Percentiles rank a stretch among this genome's conserved stretches.
Conservation (phyloP, 2,888 invertebrate genomes). For the Hirtodrosophila alboralis region DNA sequence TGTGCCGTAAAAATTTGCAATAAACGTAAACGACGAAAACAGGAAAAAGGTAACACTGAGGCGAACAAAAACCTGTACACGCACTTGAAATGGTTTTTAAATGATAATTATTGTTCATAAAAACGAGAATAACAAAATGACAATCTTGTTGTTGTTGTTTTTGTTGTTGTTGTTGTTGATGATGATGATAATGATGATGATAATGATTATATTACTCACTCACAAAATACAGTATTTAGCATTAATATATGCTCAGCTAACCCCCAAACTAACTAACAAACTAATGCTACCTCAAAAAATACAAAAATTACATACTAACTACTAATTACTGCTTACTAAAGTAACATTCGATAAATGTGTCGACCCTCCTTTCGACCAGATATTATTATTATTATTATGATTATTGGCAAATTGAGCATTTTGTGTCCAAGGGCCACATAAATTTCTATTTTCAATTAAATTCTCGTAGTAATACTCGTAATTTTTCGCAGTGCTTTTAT, state of each 20-base stretch:
- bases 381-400: no score
- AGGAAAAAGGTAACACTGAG: conserved; percentile 94
- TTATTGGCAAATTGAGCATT: conserved; percentile 27
- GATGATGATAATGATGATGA: conserved; percentile 31
- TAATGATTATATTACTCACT: background rate
- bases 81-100: conserved; percentile 78
- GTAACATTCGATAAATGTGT: background rate
- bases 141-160: no score
- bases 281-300: conserved; percentile 20
- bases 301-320: background rate
- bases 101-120: conserved; percentile 32
- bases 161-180: conserved; percentile 53
- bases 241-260: conserved; percentile 27
- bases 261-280: conserved; percentile 46
- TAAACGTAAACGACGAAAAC: conserved; percentile 97
- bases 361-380: no score
- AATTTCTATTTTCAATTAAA: conserved; percentile 30
- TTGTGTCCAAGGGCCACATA: conserved; percentile 10
- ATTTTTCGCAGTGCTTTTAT: conserved; percentile 40
- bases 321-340: conserved; percentile 18
- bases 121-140: conserved; percentile 19
- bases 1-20: conserved; percentile 99
- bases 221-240: conserved; percentile 14
- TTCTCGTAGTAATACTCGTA: conserved; percentile 12
- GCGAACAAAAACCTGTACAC: conserved; percentile 72